Evolutionary conservation across 2,888 invertebrate species (phyloP), one percentile per base, ranked within the genome.

Genomic region (Digitonthophagus gazella): DNA sequence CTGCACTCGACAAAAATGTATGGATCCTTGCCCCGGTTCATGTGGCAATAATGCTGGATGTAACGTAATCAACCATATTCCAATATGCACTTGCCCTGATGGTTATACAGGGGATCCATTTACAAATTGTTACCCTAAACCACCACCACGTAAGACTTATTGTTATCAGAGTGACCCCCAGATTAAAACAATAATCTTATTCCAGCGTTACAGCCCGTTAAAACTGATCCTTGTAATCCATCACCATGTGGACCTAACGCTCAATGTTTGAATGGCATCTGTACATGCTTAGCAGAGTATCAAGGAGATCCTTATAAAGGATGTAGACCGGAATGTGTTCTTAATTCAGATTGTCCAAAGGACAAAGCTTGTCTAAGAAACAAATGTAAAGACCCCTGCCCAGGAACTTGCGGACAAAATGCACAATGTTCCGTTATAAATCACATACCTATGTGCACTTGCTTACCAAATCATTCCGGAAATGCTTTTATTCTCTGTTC

Each of bases 211-310:
- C 72, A 74, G 73, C 71, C 83, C 75, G 73, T 78, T 73, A 74
- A 76, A 67, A 75, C 84, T 58, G 79, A 90, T 77, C 92, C 92
- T 22, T 93, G 93, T 79, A 87, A 89, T 78, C 92, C 92, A 68
- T 90, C 91, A 55, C 93, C 93, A 6, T 94, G 94, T 79, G 95
- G 95, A n/a, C 87, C 92, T 5, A 93, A 94, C 81, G 90, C 94
- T 16, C 84, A 90, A 75, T 95, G 95, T 78, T 89, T 89, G 76
- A 90, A 92, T 81, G 92, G 93, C 18, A 88, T 91, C 63, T 95
- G 94, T 79, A 86, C 89, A 56, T 95, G 94, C 79, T 78, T 92
- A 70, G 87, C 90, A 3, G 91, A 91, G 80, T 92, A 92, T 79
- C 90, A 89, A 75, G 94, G 94, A 55, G 92, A 93, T 81, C 91